Evolutionary conservation across 1,140 invertebrate genomes (phyloP).

Genomic region (Drosophila mojavensis): DNA sequence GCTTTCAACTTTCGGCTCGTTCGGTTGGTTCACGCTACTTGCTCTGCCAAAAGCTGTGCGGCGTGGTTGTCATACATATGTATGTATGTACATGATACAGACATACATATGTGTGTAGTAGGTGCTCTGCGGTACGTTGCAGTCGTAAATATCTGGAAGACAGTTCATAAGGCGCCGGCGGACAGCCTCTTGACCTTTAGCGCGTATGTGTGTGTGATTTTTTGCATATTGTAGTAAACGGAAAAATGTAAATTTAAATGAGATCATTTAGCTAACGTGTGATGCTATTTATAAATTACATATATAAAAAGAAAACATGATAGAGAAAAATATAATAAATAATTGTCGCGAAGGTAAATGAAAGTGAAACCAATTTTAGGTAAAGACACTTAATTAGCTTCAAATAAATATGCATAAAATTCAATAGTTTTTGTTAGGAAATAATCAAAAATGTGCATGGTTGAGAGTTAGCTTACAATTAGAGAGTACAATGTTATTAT

Average conservation of each 20-base stretch:
- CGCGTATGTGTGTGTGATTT: conserved; percentile 41
- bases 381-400: background rate
- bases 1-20: conserved; percentile 54
- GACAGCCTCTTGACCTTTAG: conserved; percentile 64
- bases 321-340: conserved; percentile 5
- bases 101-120: background rate
- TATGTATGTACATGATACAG: no score
- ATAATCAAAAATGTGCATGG: no score
- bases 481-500: conserved; percentile 17
- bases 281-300: conserved; percentile 59
- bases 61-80: conserved; percentile 42
- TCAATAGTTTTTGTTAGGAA: background rate
- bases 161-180: conserved; percentile 42
- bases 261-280: conserved; percentile 63
- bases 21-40: conserved; percentile 41
- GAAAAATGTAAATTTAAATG: conserved; percentile 54
- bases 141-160: conserved; percentile 43
- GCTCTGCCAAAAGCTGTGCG: conserved; percentile 37
- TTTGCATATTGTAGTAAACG: conserved; percentile 63
- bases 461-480: background rate
- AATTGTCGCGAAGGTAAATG: conserved; percentile 10
- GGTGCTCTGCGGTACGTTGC: conserved; percentile 23
- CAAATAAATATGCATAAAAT: conserved; percentile 16
- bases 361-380: conserved; percentile 28
- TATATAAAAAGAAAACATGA: conserved; percentile 32